Conservation (phyloP, 2,113 vertebrate genomes). For the Sinocyclocheilus rhinocerous region DNA sequence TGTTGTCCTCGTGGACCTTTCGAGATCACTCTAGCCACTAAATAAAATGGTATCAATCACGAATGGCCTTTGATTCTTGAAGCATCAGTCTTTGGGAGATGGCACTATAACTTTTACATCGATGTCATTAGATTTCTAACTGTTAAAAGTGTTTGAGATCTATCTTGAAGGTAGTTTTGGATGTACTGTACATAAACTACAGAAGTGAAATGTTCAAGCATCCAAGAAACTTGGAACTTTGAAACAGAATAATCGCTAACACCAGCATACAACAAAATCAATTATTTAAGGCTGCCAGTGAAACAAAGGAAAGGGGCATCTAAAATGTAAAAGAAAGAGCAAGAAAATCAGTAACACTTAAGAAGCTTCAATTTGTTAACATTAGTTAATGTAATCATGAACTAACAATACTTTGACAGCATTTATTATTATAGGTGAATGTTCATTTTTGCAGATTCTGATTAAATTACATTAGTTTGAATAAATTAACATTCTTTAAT, state of each 20-base stretch:
- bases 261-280: neutral
- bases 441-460: neutral
- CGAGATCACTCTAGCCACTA: slow-evolving; percentile 18
- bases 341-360: neutral
- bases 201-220: neutral
- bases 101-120: neutral
- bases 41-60: slow-evolving; percentile 9
- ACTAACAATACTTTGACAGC: neutral
- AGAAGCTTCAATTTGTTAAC: neutral
- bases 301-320: slow-evolving; percentile 5
- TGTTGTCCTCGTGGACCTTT: slow-evolving; percentile 44
- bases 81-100: neutral
- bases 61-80: slow-evolving; percentile 9
- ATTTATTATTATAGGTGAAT: neutral
- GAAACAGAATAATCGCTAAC: neutral
- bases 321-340: neutral
- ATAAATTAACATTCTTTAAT: neutral
- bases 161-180: neutral
- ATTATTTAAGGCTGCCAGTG: slow-evolving; percentile 11
- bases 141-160: neutral
- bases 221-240: neutral
- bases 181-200: neutral
- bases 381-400: neutral
- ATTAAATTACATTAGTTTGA: neutral
- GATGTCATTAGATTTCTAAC: neutral